Percentiles rank a stretch among this genome's conserved stretches.
Evolutionary conservation across 2,113 vertebrate species (phyloP).

Genomic region (Brienomyrus brachyistius): DNA sequence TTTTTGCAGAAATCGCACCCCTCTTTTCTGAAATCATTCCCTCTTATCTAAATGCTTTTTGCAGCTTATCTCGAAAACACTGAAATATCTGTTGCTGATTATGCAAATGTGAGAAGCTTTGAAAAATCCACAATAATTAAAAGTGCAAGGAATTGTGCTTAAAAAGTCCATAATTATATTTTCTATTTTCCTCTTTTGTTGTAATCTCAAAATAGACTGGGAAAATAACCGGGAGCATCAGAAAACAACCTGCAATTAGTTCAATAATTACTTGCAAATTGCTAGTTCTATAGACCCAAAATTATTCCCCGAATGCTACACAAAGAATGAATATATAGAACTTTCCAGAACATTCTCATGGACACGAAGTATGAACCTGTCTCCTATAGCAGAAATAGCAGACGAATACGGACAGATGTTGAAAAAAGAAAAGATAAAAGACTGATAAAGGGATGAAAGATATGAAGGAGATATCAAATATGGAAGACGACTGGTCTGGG

Average conservation of each 20-base stretch:
- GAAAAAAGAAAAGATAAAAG: background rate
- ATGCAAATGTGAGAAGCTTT: background rate
- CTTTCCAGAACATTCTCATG: background rate
- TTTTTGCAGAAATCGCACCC: background rate
- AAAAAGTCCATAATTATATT: constrained; percentile 31
- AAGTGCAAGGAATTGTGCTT: constrained; percentile 22
- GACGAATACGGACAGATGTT: background rate
- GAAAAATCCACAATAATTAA: constrained; percentile 24
- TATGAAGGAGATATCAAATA: background rate
- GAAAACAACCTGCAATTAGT: constrained; percentile 42
- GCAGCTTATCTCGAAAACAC: background rate
- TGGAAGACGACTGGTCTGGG: background rate
- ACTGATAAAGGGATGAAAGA: background rate
- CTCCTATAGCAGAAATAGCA: background rate
- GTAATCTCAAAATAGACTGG: constrained; percentile 18
- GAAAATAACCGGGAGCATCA: constrained; percentile 33
- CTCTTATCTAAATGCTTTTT: background rate
- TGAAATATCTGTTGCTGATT: background rate
- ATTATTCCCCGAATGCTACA: constrained; percentile 26
- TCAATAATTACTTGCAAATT: constrained; percentile 38
- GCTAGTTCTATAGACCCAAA: constrained; percentile 30
- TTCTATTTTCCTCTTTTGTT: constrained; percentile 18
- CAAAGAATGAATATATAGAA: background rate
- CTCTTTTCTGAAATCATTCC: background rate
- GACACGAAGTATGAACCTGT: background rate